phyloP scores from a whole-genome alignment of 2,888 invertebrate genomes.

The Leptopterna dolabrata region DNA sequence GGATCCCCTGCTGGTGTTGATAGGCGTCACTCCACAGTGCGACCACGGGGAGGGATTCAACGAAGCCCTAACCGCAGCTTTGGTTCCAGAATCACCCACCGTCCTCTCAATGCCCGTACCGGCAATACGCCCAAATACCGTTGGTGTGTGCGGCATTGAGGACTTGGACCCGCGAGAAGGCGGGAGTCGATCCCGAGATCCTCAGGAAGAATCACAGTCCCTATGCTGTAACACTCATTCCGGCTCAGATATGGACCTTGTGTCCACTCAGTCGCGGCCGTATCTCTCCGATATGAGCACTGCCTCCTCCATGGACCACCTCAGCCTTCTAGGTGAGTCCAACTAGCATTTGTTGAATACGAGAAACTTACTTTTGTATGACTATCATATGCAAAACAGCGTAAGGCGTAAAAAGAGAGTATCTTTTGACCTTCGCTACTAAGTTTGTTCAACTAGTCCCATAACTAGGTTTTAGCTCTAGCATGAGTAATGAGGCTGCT shows the following conservation, averaged over 20 bases:
- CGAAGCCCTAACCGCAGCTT: conserved; percentile 51
- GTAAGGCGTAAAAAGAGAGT: conserved; percentile 52
- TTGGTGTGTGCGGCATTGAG: not conserved
- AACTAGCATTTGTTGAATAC: conserved; percentile 56
- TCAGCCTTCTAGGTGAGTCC: conserved; percentile 55
- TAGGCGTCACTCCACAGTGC: conserved; percentile 61
- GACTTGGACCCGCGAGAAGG: conserved; percentile 42
- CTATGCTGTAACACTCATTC: conserved; percentile 56
- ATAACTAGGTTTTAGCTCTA: conserved; percentile 46
- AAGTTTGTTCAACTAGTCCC: conserved; percentile 21
- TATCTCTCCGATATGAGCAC: conserved; percentile 55
- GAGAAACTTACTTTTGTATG: conserved; percentile 54
- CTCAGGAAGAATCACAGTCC: conserved; percentile 3
- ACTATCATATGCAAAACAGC: conserved; percentile 48
- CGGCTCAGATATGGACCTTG: conserved; percentile 55
- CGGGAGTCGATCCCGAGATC: not conserved
- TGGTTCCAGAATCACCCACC: conserved; percentile 46
- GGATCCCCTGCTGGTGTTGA: conserved; percentile 60
- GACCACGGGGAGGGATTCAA: conserved; percentile 60
- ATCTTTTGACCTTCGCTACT: conserved; percentile 51
- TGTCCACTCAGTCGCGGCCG: conserved; percentile 52
- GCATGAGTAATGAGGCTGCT: not conserved
- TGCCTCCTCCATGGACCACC: conserved; percentile 57
- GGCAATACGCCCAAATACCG: conserved; percentile 40
- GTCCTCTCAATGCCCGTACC: conserved; percentile 50